Evolutionary conservation across 2,888 invertebrate species (phyloP).

Genomic region (Xylota segnis): DNA sequence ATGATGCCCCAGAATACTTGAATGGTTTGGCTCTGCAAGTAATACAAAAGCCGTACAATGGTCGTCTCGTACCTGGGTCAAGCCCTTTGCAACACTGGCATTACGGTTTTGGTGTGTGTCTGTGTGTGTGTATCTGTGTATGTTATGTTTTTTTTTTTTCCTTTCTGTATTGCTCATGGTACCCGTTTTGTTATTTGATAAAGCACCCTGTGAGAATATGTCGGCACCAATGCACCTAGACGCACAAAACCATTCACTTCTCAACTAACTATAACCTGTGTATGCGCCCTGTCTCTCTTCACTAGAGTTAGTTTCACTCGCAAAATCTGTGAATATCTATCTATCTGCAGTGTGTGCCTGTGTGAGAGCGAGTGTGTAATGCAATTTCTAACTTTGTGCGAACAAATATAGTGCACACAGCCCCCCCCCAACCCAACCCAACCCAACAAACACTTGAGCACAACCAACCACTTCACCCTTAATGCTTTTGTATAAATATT

Average conservation of each 20-base stretch:
- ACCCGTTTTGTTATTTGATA: slow-evolving; percentile 64
- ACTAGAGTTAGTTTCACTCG: slow-evolving; percentile 8
- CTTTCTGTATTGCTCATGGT: slow-evolving; percentile 23
- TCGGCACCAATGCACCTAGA: slow-evolving; percentile 74
- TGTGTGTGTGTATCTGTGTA: slow-evolving; percentile 18
- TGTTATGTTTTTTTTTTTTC: slow-evolving; percentile 21
- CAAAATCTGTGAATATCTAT: slow-evolving; percentile 37
- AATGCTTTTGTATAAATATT: slow-evolving; percentile 67
- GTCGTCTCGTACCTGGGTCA: neutral
- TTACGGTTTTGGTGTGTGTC: slow-evolving; percentile 36
- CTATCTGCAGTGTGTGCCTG: slow-evolving; percentile 13
- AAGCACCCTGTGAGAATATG: slow-evolving; percentile 68
- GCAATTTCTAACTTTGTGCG: slow-evolving; percentile 48
- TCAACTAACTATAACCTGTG: slow-evolving; percentile 34
- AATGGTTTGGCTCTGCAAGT: slow-evolving; percentile 38
- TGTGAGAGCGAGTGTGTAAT: slow-evolving; percentile 38
- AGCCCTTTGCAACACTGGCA: slow-evolving; percentile 21
- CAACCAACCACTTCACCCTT: slow-evolving; percentile 26
- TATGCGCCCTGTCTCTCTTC: slow-evolving; percentile 9
- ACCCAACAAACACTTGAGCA: slow-evolving; percentile 35
- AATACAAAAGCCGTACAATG: slow-evolving; percentile 52
- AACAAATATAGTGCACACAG: slow-evolving; percentile 29
- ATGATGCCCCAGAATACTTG: slow-evolving; percentile 54
- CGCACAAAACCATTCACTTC: slow-evolving; percentile 66
- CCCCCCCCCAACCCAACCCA: slow-evolving; percentile 19